phyloP scores from a whole-genome alignment of 2,888 invertebrate genomes.

The Rhingia campestris region DNA sequence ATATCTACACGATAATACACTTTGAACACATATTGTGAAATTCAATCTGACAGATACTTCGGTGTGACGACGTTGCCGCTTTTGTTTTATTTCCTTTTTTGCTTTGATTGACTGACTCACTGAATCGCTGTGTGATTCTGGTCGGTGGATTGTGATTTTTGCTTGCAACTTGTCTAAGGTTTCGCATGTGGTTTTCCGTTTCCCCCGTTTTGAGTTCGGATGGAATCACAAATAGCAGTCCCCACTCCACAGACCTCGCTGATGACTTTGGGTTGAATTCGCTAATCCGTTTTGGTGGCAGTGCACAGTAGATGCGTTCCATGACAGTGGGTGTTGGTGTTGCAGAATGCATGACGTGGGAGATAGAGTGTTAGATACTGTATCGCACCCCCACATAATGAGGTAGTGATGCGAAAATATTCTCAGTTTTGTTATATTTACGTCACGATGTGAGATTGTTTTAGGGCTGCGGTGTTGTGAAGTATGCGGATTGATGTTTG shows the following conservation, averaged over 20 bases:
- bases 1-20: slow-evolving; percentile 9
- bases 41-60: slow-evolving; percentile 46
- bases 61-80: slow-evolving; percentile 47
- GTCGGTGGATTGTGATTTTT: slow-evolving; percentile 37
- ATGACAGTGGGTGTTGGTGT: slow-evolving; percentile 5
- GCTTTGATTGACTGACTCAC: slow-evolving; percentile 54
- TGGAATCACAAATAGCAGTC: slow-evolving; percentile 19
- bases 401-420: not conserved
- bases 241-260: too few species aligned
- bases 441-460: not conserved
- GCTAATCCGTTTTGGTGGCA: not conserved
- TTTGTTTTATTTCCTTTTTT: slow-evolving; percentile 27
- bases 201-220: slow-evolving; percentile 4
- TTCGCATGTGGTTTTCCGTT: slow-evolving; percentile 50
- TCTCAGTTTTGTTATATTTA: not conserved
- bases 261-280: slow-evolving; percentile 54
- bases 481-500: too few species aligned
- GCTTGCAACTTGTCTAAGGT: slow-evolving; percentile 62
- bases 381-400: not conserved
- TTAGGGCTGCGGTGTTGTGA: too few species aligned
- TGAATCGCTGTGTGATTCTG: slow-evolving; percentile 15
- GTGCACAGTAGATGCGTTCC: not conserved
- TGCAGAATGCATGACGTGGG: slow-evolving; percentile 29
- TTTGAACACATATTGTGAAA: slow-evolving; percentile 41
- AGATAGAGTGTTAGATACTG: not conserved